phyloP scores from a whole-genome alignment of 2,797 vertebrate genomes.

The Ficedula albicollis region DNA sequence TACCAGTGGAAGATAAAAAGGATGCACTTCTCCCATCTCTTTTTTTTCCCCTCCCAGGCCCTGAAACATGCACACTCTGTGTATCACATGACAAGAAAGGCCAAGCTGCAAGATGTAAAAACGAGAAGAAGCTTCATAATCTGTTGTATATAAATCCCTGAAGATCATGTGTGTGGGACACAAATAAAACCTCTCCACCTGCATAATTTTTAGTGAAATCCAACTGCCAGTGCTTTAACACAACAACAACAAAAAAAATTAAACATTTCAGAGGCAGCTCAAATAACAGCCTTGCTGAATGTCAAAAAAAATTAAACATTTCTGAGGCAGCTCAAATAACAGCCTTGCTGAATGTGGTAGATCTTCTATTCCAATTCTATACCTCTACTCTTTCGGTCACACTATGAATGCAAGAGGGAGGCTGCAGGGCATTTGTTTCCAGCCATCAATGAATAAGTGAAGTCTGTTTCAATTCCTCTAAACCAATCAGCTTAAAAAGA shows the following conservation, averaged over 20 bases:
- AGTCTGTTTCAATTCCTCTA: slow-evolving; percentile 44
- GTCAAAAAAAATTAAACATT: slow-evolving; percentile 19
- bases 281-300: slow-evolving; percentile 32
- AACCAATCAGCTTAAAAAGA: slow-evolving; percentile 42
- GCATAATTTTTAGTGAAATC: slow-evolving; percentile 24
- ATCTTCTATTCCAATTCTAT: slow-evolving; percentile 25
- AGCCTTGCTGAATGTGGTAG: slow-evolving; percentile 12
- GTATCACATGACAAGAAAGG: not conserved
- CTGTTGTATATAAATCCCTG: slow-evolving; percentile 2
- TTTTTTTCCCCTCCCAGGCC: not conserved
- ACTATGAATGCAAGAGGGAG: slow-evolving; percentile 1
- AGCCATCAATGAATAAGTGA: slow-evolving; percentile 50
- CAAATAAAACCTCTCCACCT: slow-evolving; percentile 3
- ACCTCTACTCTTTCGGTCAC: not conserved
- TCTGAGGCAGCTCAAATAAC: slow-evolving; percentile 42
- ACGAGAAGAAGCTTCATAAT: not conserved
- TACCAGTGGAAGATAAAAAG: not conserved
- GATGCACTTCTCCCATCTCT: not conserved
- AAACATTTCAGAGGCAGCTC: slow-evolving; percentile 36
- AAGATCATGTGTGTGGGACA: slow-evolving; percentile 30
- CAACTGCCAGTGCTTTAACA: not conserved
- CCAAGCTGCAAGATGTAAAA: not conserved
- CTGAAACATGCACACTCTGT: not conserved
- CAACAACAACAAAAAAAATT: slow-evolving; percentile 8
- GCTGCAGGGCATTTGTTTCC: slow-evolving; percentile 19